Evolutionary conservation across 2,113 vertebrate genomes (phyloP).

Genomic region (Ochotona princeps): DNA sequence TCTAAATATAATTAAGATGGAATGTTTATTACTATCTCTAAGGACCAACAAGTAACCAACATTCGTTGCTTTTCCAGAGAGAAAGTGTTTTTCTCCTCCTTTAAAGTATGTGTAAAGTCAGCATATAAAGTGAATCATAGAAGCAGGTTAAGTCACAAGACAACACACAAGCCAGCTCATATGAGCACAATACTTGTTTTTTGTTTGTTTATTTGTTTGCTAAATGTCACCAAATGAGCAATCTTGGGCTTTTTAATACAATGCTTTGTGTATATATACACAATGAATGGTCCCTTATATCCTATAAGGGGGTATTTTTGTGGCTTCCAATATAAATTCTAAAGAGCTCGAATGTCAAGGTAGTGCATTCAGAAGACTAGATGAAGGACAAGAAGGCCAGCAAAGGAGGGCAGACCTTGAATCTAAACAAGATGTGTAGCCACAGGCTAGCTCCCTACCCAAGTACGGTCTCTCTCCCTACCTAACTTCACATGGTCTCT

Average conservation of each 20-base stretch:
- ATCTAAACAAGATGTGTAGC: not conserved
- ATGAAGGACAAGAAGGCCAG: not conserved
- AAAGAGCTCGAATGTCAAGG: not conserved
- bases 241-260: not conserved
- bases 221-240: conserved; percentile 25
- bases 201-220: not conserved
- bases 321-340: conserved; percentile 6
- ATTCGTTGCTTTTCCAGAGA: conserved; percentile 48
- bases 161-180: not conserved
- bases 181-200: not conserved
- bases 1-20: conserved; percentile 63
- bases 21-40: conserved; percentile 56
- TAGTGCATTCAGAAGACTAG: conserved; percentile 35
- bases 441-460: not conserved
- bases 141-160: conserved; percentile 13
- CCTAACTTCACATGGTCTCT: not conserved
- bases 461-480: not conserved
- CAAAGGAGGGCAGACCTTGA: not conserved
- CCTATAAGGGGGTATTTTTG: conserved; percentile 6
- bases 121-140: conserved; percentile 44
- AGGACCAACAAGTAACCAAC: conserved; percentile 40
- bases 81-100: not conserved
- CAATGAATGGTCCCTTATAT: not conserved
- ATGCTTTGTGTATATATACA: not conserved
- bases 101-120: conserved; percentile 44